Conservation (phyloP, 2,797 vertebrate species). For the Pyrocephalus nanus region DNA sequence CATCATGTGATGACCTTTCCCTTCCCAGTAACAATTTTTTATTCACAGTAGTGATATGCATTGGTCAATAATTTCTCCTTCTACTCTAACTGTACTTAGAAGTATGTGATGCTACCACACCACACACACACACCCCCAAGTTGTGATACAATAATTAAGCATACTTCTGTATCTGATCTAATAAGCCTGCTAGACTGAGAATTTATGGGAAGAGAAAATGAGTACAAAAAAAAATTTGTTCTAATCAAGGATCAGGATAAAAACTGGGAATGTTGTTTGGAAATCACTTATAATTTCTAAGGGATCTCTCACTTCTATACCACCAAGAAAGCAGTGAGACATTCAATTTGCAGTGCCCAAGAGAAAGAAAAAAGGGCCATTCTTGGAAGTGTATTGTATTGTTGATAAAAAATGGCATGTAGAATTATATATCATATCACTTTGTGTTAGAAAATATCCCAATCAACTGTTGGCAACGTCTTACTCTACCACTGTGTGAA, state of each 20-base stretch:
- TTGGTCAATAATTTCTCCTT: neutral
- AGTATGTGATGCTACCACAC: neutral
- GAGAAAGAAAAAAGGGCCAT: neutral
- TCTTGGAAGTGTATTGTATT: neutral
- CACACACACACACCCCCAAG: rapidly evolving
- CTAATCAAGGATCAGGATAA: neutral
- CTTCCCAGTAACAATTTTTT: neutral
- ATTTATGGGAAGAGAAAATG: neutral
- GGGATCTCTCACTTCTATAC: neutral
- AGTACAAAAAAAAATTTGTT: neutral
- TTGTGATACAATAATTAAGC: neutral
- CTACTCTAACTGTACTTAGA: neutral
- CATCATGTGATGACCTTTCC: neutral
- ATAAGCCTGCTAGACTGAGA: neutral
- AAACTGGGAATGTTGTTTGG: neutral
- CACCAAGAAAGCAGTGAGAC: neutral
- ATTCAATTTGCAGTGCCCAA: neutral
- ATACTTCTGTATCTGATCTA: neutral
- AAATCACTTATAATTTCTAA: neutral
- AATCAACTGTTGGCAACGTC: neutral
- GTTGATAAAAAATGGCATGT: neutral
- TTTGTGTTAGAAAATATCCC: neutral
- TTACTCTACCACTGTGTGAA: neutral
- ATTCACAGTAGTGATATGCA: neutral
- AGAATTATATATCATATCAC: neutral